Conservation (phyloP, 2,113 vertebrate species). For the Fulica atra region DNA sequence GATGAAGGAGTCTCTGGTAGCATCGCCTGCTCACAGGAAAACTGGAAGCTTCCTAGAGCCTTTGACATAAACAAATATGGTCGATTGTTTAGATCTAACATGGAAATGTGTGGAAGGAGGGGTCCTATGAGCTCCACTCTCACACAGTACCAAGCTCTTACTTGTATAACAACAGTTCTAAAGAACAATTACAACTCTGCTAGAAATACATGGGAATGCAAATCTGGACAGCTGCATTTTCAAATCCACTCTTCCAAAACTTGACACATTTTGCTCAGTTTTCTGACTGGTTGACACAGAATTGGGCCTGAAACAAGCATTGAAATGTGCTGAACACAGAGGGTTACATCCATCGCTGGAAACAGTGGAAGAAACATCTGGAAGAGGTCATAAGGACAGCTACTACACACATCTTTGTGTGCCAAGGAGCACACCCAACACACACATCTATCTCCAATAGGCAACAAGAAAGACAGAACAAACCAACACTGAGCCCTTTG, state of each 20-base stretch:
- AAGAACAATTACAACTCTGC: not conserved
- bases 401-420: not conserved
- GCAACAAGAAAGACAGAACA: not conserved
- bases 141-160: not conserved
- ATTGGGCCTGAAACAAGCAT: not conserved
- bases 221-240: not conserved
- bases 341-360: not conserved
- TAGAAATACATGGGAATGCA: not conserved
- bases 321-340: not conserved
- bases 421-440: not conserved
- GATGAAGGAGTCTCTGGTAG: not conserved
- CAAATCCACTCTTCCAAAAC: not conserved
- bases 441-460: not conserved
- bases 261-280: not conserved
- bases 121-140: not conserved
- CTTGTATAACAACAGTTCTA: not conserved
- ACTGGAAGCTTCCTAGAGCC: conserved; percentile 22
- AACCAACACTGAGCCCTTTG: not conserved
- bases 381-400: not conserved
- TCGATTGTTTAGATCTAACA: not conserved
- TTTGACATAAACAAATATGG: not conserved
- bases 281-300: not conserved
- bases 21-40: not conserved
- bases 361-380: not conserved
- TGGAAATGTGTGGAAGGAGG: not conserved